Evolutionary conservation across 2,888 invertebrate species (phyloP), one percentile per base, ranked within the genome.

Genomic region (Rhagonycha lutea): DNA sequence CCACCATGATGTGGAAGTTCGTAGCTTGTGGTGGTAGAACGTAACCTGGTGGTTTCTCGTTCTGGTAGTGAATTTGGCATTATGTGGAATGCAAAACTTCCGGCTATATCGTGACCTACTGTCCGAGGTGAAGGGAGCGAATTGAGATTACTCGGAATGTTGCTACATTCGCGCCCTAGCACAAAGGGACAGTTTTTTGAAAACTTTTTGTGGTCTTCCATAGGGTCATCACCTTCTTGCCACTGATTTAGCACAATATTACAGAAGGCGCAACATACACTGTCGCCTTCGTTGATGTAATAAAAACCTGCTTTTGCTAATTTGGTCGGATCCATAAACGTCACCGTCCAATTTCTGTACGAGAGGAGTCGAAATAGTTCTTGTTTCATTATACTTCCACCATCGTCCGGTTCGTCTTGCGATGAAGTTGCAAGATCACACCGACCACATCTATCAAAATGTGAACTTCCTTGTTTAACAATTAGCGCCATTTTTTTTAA

Each of bases 281-380:
- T 92, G 84, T 96, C 96, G 32, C 90, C 91, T 79, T 92, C 90
- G 26, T 93, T 92, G 8, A 93, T 91, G 83, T 92, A 97, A 86
- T 94, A 96, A 88, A 97, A 96, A 14, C 97, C 97, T 78, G 94
- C 94, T 71, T 90, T 89, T 0, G 97, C 96, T 81, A 97, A 89
- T 62, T 89, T 89, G 67, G 89, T 88, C 0, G 92, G 91, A n/a
- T 89, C 87, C 69, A 95, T 88, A 82, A 91, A 92, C 0, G 87
- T 80, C 61, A 88, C 83, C 0, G 94, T 93, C 95, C 96, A 96
- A 79, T 88, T 85, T 69, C 88, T 89, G 85, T 91, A 94, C 7
- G 94, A 92, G 81, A 90, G 90, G 60, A 93, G 86, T 75, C 95
- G 90, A 78, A 92, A 91, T 28, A 90, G 90, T 85, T 94, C 93